A percentile compares a stretch with the other conserved stretches of the same genome.
Conservation (phyloP, 2,113 vertebrate species). For the Varanus komodoensis region DNA sequence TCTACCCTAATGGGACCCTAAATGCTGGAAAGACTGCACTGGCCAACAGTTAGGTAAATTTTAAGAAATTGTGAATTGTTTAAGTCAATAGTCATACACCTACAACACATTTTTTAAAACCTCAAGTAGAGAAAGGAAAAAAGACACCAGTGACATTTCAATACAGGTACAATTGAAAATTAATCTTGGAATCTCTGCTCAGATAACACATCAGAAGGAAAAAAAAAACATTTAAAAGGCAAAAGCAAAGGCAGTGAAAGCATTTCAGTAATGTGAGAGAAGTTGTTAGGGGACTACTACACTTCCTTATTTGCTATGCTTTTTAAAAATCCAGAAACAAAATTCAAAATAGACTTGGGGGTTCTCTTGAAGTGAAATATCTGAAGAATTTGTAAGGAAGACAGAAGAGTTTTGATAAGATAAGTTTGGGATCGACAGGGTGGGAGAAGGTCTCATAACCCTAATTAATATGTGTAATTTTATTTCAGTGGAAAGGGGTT, state of each 20-base stretch:
- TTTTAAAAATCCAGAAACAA: background rate
- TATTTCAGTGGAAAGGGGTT: background rate
- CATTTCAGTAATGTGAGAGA: background rate
- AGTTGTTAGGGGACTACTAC: too few species aligned
- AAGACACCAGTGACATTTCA: background rate
- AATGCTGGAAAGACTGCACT: background rate
- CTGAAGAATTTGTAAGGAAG: background rate
- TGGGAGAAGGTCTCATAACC: background rate
- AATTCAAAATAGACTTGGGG: background rate
- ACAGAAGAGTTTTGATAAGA: background rate
- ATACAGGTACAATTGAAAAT: background rate
- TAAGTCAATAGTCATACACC: background rate
- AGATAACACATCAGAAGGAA: background rate
- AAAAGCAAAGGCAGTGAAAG: background rate
- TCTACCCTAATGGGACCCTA: background rate
- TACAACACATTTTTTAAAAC: background rate
- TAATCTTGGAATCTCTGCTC: background rate
- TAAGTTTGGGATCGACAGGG: too few species aligned
- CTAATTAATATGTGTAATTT: background rate
- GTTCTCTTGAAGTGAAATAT: background rate
- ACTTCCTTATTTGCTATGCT: background rate
- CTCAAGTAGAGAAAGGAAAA: background rate
- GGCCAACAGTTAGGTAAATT: background rate
- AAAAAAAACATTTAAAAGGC: background rate
- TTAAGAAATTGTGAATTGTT: background rate